Conservation (phyloP, 2,797 vertebrate genomes). For the Sebastes cheni region DNA sequence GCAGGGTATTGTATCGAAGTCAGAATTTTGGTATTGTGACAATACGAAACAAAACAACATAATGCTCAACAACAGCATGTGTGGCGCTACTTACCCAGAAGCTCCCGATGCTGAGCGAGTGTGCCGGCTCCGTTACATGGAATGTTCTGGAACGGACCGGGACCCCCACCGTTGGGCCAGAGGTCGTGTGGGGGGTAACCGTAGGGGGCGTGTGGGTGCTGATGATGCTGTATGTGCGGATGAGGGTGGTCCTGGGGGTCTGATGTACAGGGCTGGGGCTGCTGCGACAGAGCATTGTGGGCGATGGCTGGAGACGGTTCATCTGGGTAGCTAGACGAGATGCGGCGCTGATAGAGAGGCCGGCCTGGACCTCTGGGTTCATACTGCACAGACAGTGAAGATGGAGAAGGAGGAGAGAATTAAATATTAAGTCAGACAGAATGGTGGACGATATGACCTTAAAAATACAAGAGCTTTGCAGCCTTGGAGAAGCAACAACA, state of each 20-base stretch:
- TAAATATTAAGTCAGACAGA: background rate
- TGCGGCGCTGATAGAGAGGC: slow-evolving; percentile 99
- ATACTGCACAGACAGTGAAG: slow-evolving; percentile 84
- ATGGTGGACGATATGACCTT: background rate
- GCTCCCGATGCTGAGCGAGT: slow-evolving; percentile 87
- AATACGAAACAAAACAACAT: no score
- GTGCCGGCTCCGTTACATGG: slow-evolving; percentile 96
- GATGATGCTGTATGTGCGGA: slow-evolving; percentile 81
- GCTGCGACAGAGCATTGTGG: slow-evolving; percentile 87
- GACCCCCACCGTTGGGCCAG: slow-evolving; percentile 90
- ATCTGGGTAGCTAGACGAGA: slow-evolving; percentile 93
- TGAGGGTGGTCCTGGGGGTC: slow-evolving; percentile 90
- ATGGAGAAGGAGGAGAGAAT: background rate
- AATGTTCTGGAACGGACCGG: slow-evolving; percentile 94
- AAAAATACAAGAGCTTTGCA: background rate
- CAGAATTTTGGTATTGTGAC: no score
- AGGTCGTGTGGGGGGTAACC: slow-evolving; percentile 90
- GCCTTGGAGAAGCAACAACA: background rate
- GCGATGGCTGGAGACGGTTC: slow-evolving; percentile 90
- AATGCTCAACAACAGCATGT: background rate
- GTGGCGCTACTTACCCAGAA: slow-evolving; percentile 84
- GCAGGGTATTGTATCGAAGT: no score
- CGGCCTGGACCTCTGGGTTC: slow-evolving; percentile 98
- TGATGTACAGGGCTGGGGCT: slow-evolving; percentile 73
- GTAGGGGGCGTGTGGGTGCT: slow-evolving; percentile 79